Percentiles rank a stretch among this genome's conserved stretches.
These are phyloP conservation scores for Eupithecia insigniata DNA, from an alignment of 2,888 invertebrate species.

Conservation along the genomic window DNA sequence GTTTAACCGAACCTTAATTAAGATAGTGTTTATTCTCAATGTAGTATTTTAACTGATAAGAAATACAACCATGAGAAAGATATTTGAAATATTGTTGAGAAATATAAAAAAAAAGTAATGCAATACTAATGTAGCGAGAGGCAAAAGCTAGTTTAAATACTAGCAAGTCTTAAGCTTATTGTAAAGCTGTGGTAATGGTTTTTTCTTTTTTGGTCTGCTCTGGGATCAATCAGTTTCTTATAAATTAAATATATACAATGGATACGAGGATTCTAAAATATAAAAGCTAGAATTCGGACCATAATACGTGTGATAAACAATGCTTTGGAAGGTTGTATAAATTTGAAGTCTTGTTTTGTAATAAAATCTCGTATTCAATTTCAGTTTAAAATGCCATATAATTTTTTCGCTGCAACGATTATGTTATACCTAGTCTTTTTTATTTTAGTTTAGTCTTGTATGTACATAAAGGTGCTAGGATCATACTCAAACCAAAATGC, in stretches of 20 bases:
- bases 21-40: neutral
- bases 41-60: neutral
- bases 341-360: slow-evolving; percentile 21
- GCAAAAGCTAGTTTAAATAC: neutral
- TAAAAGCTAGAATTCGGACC: slow-evolving; percentile 51
- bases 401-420: slow-evolving; percentile 64
- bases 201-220: neutral
- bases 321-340: slow-evolving; percentile 56
- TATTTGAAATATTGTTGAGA: neutral
- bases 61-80: neutral
- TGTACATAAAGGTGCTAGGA: slow-evolving; percentile 67
- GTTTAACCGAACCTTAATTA: no score
- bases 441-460: slow-evolving; percentile 51
- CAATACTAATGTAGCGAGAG: neutral
- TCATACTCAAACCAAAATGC: slow-evolving; percentile 54
- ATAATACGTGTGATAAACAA: slow-evolving; percentile 62
- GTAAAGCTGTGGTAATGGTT: neutral
- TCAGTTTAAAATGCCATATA: slow-evolving; percentile 56
- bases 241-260: neutral
- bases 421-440: slow-evolving; percentile 66
- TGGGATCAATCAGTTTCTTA: neutral
- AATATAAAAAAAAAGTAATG: neutral
- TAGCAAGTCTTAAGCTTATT: neutral
- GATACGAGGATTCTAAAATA: neutral
- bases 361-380: slow-evolving; percentile 15